Percentiles rank a stretch among this genome's conserved stretches.
phyloP scores from a whole-genome alignment of 2,113 vertebrate species.

The Eulemur macaco region DNA sequence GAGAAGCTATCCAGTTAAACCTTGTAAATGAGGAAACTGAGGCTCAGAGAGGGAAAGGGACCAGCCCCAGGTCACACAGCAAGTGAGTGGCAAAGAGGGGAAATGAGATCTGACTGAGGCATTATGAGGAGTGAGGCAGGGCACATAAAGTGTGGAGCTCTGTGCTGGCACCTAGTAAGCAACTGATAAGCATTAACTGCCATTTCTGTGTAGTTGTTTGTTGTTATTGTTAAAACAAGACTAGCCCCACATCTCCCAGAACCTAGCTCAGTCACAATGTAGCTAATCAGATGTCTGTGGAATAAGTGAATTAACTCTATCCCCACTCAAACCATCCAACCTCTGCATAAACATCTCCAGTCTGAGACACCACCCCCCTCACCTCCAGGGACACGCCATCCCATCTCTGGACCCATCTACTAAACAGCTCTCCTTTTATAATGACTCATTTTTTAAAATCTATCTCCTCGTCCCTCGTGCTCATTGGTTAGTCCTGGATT shows the following conservation, averaged over 20 bases:
- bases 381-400: neutral
- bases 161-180: neutral
- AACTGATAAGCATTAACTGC: no score
- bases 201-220: neutral
- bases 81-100: neutral
- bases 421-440: neutral
- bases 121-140: accelerated
- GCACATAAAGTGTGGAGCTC: neutral
- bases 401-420: neutral
- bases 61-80: neutral
- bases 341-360: neutral
- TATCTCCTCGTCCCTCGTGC: neutral
- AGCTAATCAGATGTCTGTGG: neutral
- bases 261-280: neutral
- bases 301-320: neutral
- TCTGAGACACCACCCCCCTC: neutral
- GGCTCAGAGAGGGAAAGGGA: neutral
- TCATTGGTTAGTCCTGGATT: neutral
- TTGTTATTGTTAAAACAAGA: neutral
- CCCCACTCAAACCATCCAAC: neutral
- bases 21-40: neutral
- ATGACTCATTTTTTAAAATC: neutral
- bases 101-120: neutral
- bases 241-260: neutral
- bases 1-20: neutral